A percentile compares a stretch with the other conserved stretches of the same genome.
Conservation (phyloP, 1,140 invertebrate genomes). For the Panagrolaimus sp. region DNA sequence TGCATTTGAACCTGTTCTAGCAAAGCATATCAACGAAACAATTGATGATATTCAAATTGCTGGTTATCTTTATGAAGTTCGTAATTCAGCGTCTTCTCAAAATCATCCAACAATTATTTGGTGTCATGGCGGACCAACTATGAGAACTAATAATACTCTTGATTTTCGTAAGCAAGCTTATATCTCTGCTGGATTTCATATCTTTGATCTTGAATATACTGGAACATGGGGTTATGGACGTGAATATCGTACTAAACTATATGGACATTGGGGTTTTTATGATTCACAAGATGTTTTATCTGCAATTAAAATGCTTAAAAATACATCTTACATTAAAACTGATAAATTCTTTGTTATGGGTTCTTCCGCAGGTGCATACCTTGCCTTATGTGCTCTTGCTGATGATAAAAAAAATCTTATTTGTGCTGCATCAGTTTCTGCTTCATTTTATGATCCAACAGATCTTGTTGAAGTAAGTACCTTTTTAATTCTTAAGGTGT, state of each 20-base stretch:
- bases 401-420: neutral
- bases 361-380: neutral
- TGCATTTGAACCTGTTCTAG: neutral
- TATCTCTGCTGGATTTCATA: neutral
- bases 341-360: neutral
- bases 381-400: neutral
- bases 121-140: neutral
- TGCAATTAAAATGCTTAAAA: neutral
- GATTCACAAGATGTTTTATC: neutral
- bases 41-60: neutral
- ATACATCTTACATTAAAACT: neutral
- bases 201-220: neutral
- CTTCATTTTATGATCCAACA: neutral
- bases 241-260: neutral
- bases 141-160: neutral
- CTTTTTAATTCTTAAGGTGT: neutral
- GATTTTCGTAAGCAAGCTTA: slow-evolving; percentile 4
- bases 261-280: neutral
- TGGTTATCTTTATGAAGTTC: neutral
- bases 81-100: too few species aligned
- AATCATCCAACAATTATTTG: neutral
- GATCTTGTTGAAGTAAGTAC: neutral
- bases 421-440: neutral
- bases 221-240: neutral
- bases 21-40: neutral